Conservation (phyloP, 2,888 invertebrate genomes). For the Elgonia sp. region DNA sequence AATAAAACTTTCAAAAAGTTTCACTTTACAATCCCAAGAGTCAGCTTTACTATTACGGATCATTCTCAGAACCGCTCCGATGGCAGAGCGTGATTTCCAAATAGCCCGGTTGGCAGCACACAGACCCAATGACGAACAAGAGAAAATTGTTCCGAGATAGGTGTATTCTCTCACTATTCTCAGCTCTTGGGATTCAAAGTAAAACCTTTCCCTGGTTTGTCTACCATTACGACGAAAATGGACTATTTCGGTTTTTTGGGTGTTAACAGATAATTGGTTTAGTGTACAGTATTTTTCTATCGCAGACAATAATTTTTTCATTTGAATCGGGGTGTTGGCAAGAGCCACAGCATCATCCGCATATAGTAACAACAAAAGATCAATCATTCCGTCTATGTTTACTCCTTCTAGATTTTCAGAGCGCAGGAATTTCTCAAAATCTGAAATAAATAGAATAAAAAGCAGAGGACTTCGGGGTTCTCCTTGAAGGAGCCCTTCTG, state of each 20-base stretch:
- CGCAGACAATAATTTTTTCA: slow-evolving; percentile 13
- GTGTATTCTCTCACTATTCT: slow-evolving; percentile 2
- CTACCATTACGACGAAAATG: slow-evolving; percentile 6
- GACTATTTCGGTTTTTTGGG: slow-evolving; percentile 15
- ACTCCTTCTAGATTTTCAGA: background rate
- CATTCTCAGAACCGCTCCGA: slow-evolving; percentile 11
- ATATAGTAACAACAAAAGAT: slow-evolving; percentile 17
- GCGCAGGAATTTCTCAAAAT: background rate
- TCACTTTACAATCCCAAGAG: slow-evolving; percentile 25
- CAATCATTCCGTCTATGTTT: slow-evolving; percentile 14
- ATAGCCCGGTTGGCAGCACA: slow-evolving; percentile 16
- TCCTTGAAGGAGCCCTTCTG: background rate
- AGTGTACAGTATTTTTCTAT: slow-evolving; percentile 11
- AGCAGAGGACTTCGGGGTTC: background rate
- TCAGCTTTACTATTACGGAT: slow-evolving; percentile 12
- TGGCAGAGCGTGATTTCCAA: slow-evolving; percentile 14
- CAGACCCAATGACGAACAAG: slow-evolving; percentile 8
- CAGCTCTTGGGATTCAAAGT: background rate
- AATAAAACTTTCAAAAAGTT: slow-evolving; percentile 9
- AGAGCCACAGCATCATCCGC: slow-evolving; percentile 28
- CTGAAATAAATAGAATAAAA: background rate
- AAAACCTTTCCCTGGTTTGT: slow-evolving; percentile 13
- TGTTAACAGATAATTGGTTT: slow-evolving; percentile 12
- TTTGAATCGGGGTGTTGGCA: background rate
- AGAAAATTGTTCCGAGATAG: slow-evolving; percentile 5